These are phyloP conservation scores for Penaeus indicus DNA, from an alignment of 1,140 invertebrate species.

Conservation along the genomic window DNA sequence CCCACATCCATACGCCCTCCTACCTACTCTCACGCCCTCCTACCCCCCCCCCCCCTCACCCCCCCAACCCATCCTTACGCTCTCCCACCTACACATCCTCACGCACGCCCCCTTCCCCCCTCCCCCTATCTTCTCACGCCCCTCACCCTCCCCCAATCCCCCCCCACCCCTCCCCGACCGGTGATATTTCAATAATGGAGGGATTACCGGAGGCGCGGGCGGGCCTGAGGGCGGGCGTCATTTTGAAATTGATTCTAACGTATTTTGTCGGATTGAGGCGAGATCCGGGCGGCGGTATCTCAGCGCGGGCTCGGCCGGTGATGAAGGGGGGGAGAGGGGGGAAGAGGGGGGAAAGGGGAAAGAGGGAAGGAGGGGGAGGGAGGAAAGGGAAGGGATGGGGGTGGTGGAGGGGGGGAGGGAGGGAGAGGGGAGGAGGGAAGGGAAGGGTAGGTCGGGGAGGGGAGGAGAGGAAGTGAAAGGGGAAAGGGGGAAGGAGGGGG, in stretches of 20 bases:
- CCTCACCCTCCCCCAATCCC: neutral
- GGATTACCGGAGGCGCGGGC: constrained; percentile 48
- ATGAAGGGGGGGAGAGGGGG: neutral
- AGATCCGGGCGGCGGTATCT: too few relatives aligned
- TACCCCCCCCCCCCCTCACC: neutral
- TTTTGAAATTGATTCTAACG: constrained; percentile 63
- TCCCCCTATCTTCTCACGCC: neutral
- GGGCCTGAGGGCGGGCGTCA: constrained; percentile 15
- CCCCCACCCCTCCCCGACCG: neutral
- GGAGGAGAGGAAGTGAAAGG: neutral
- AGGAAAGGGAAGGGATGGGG: neutral
- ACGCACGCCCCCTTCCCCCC: neutral
- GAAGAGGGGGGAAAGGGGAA: neutral
- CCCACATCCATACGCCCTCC: neutral
- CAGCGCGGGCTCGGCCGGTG: neutral
- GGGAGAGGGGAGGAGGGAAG: neutral
- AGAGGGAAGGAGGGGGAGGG: neutral
- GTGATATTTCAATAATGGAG: constrained; percentile 63
- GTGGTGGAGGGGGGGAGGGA: neutral
- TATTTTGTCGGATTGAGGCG: constrained; percentile 59
- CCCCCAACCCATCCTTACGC: neutral
- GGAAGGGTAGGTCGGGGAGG: neutral
- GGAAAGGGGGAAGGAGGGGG: neutral
- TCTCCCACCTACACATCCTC: neutral
- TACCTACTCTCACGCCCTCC: neutral